Evolutionary conservation across 2,888 invertebrate species (phyloP).

Genomic region (Melanotus villosus): DNA sequence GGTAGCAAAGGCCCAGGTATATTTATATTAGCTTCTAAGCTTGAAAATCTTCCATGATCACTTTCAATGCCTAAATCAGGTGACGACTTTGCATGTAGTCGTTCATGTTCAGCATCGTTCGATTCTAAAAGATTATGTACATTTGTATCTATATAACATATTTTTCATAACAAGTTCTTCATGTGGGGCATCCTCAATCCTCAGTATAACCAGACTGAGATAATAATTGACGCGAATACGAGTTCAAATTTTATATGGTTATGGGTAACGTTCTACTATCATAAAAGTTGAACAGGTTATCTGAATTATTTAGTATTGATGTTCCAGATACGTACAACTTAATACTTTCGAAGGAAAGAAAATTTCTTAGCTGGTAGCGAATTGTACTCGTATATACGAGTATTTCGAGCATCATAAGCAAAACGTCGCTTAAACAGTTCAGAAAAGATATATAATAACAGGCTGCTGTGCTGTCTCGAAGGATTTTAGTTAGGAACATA

Average conservation of each 20-base stretch:
- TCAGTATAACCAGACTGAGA: conserved; percentile 69
- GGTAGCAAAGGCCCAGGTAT: conserved; percentile 67
- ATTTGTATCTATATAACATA: no score
- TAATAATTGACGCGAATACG: conserved; percentile 58
- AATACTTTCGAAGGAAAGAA: no score
- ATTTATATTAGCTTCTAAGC: conserved; percentile 74
- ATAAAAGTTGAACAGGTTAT: conserved; percentile 48
- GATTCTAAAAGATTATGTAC: conserved; percentile 24
- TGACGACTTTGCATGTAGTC: conserved; percentile 73
- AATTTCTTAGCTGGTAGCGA: no score
- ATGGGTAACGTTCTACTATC: conserved; percentile 40
- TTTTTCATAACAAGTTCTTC: conserved; percentile 49
- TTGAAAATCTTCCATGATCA: conserved; percentile 77
- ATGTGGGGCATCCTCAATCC: conserved; percentile 66
- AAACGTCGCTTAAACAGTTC: no score
- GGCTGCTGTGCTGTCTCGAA: no score
- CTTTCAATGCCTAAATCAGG: conserved; percentile 94
- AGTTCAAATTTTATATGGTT: conserved; percentile 15
- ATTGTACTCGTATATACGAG: no score
- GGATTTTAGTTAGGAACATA: no score
- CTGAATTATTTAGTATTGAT: conserved; percentile 51
- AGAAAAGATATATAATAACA: no score
- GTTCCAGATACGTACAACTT: conserved; percentile 38
- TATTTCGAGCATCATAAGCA: no score
- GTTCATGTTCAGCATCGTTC: conserved; percentile 57